Base-by-base conservation (phyloP, 2,797 vertebrate genomes). In the Chiloscyllium punctatum region DNA sequence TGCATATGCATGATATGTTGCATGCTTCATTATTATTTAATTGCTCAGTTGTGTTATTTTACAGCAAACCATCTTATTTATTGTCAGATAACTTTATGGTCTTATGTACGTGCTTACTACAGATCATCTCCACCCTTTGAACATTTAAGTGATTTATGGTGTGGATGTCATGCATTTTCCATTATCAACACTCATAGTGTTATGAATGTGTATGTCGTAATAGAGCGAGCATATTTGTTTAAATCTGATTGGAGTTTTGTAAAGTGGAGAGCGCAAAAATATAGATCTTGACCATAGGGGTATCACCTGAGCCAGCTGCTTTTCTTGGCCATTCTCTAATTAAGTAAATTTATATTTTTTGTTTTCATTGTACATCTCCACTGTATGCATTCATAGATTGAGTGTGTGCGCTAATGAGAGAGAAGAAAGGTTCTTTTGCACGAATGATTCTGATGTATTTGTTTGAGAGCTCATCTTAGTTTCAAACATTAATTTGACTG, bases 11-110 rank as follows among this genome's bases (percentile, higher is more conserved):
- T 72, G 94, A 95, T 95, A 33, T 95, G 71, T 95, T 72, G 94
- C 94, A 95, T 95, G 94, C 72, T 95, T 95, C 94, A 74, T 95
- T 95, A 77, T 95, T 95, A 95, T 95, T 95, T 95, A 57, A 95
- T 95, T 74, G 53, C 71, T 77, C 94, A 27, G n/a, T 95, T 95
- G 94, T 94, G 69, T 74, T 95, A 77, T 74, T 74, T 95, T 95
- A 51, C 94, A 95, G 27, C 94, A 77, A 77, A 57, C 51, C 94
- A 95, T 95, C 53, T 95, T 95, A 95, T 95, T 95, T 95, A 95
- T 95, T 95, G 71, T 77, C 94, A 53, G n/a, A 95, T 95, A 94
- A 72, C 42, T 69, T 94, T 68, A 92, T 37, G 16, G 66, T 92
- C 66, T 69, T 69, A 69, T 25, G n/a, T 92, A 92, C 8, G 30